Percentiles rank a stretch among this genome's conserved stretches.
These are phyloP conservation scores for Tenthredo scrophulariae DNA, from an alignment of 2,888 invertebrate species.

Conservation along the genomic window DNA sequence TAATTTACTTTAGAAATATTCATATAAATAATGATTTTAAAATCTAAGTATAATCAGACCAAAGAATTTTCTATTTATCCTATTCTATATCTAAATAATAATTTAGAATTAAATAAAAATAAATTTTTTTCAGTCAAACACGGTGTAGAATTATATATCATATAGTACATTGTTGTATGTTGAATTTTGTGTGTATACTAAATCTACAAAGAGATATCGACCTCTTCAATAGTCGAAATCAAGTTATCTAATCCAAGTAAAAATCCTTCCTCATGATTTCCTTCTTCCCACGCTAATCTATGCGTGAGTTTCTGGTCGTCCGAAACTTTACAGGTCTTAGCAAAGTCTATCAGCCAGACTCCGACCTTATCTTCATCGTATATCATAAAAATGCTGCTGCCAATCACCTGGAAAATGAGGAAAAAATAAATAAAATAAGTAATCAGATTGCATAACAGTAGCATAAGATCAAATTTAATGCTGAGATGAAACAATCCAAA, in stretches of 20 bases:
- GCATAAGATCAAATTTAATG: not conserved
- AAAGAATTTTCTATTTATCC: slow-evolving; percentile 45
- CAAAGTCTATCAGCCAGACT: slow-evolving; percentile 98
- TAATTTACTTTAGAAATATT: slow-evolving; percentile 34
- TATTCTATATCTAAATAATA: slow-evolving; percentile 43
- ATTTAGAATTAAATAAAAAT: slow-evolving; percentile 52
- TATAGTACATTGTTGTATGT: not conserved
- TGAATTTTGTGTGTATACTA: not conserved
- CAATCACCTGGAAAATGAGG: slow-evolving; percentile 84
- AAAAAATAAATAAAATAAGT: not conserved
- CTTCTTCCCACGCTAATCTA: slow-evolving; percentile 90
- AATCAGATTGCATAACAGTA: not conserved
- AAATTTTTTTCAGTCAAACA: slow-evolving; percentile 52
- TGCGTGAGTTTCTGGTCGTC: slow-evolving; percentile 87
- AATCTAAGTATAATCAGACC: slow-evolving; percentile 53
- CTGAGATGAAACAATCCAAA: not conserved
- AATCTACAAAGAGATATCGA: slow-evolving; percentile 63
- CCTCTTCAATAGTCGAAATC: slow-evolving; percentile 84
- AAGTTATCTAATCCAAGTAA: slow-evolving; percentile 95
- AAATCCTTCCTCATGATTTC: slow-evolving; percentile 98
- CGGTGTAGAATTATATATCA: not conserved
- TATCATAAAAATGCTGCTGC: slow-evolving; percentile 96
- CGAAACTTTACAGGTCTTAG: slow-evolving; percentile 91
- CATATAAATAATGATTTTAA: slow-evolving; percentile 37
- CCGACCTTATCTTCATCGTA: slow-evolving; percentile 94